Conservation (phyloP, 2,113 vertebrate species). For the Gorsachius goisagi region DNA sequence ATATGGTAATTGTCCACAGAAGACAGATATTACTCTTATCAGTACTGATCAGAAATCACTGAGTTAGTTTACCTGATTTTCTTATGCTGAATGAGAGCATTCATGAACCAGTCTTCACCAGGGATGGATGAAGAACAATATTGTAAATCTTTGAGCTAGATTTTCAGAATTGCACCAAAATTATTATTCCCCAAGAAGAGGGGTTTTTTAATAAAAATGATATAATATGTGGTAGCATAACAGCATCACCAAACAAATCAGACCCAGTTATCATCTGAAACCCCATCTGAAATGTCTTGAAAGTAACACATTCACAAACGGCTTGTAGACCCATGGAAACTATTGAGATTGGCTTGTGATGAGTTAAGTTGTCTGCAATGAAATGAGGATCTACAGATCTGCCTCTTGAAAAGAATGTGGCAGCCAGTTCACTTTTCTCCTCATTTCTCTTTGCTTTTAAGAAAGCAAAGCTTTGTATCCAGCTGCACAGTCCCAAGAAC, state of each 20-base stretch:
- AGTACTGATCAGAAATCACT: not conserved
- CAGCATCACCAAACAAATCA: not conserved
- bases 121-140: not conserved
- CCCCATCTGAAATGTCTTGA: not conserved
- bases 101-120: not conserved
- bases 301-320: not conserved
- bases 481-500: not conserved
- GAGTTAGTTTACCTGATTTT: not conserved
- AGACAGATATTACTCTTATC: not conserved
- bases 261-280: not conserved
- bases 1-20: not conserved
- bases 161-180: not conserved
- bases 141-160: not conserved
- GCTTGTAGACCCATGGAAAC: not conserved
- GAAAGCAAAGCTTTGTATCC: not conserved
- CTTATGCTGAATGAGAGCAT: not conserved
- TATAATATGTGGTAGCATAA: not conserved
- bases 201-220: not conserved
- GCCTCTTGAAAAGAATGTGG: not conserved
- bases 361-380: not conserved
- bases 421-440: not conserved
- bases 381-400: slow-evolving; percentile 17
- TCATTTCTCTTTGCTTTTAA: not conserved
- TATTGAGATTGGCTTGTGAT: not conserved
- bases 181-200: not conserved